These are phyloP conservation scores for Philonicus albiceps DNA, from an alignment of 2,888 invertebrate species.

Conservation along the genomic window DNA sequence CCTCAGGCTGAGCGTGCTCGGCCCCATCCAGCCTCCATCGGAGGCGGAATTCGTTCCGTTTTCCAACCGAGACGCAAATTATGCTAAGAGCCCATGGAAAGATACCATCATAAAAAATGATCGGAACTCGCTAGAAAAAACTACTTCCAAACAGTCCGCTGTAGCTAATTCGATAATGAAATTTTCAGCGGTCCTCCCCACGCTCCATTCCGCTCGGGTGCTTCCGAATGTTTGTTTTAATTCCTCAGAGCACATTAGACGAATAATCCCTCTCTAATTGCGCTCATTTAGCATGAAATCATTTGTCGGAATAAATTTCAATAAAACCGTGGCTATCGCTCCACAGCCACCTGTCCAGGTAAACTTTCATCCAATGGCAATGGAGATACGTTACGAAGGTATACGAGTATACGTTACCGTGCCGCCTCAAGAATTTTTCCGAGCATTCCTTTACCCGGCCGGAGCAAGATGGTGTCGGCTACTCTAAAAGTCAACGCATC, in stretches of 20 bases:
- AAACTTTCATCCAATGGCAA: not conserved
- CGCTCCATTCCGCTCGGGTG: constrained; percentile 32
- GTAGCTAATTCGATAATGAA: constrained; percentile 30
- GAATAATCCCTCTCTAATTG: constrained; percentile 37
- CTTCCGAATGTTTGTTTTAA: constrained; percentile 17
- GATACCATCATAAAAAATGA: constrained; percentile 23
- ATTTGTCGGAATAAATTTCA: constrained; percentile 48
- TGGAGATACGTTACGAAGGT: too few species aligned
- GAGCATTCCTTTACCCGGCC: not conserved
- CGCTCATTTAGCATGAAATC: constrained; percentile 47
- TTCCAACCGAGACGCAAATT: not conserved
- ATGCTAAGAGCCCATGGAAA: constrained; percentile 1
- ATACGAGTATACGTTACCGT: not conserved
- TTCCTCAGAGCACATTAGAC: constrained; percentile 36
- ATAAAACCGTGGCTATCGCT: constrained; percentile 2
- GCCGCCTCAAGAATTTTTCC: constrained; percentile 6
- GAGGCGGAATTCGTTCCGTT: not conserved
- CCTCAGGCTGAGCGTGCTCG: not conserved
- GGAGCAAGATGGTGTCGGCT: constrained; percentile 15
- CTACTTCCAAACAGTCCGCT: constrained; percentile 8
- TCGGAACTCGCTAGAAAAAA: not conserved
- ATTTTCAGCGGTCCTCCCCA: constrained; percentile 22
- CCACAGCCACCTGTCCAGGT: constrained; percentile 1
- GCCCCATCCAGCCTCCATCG: not conserved
- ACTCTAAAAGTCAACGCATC: constrained; percentile 41